Percentiles rank a stretch among this genome's conserved stretches.
Evolutionary conservation across 2,113 vertebrate species (phyloP).

Genomic region (Stigmatopora nigra): DNA sequence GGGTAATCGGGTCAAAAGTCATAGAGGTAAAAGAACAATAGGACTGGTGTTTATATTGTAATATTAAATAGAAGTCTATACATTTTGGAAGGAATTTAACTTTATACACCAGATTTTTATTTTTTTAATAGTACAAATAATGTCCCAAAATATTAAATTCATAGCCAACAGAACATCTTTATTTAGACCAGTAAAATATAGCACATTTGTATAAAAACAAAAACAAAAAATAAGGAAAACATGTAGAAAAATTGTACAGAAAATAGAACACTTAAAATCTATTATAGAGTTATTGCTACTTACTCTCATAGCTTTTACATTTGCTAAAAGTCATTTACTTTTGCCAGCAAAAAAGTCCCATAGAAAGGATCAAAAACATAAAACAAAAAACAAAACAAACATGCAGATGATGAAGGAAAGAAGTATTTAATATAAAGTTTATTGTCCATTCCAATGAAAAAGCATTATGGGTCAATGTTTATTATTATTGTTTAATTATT

Average conservation of each 20-base stretch:
- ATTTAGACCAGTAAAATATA: constrained; percentile 78
- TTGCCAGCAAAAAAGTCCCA: constrained; percentile 77
- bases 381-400: constrained; percentile 35
- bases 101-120: too few relatives aligned
- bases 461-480: constrained; percentile 61
- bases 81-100: too few relatives aligned
- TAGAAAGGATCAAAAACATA: constrained; percentile 53
- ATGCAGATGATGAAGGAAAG: constrained; percentile 56
- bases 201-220: constrained; percentile 76
- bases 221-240: neutral
- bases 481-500: constrained; percentile 52
- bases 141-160: constrained; percentile 42
- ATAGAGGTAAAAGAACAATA: too few relatives aligned
- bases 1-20: too few relatives aligned
- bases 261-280: constrained; percentile 75
- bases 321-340: constrained; percentile 70
- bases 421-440: constrained; percentile 58
- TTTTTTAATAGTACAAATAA: neutral
- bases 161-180: constrained; percentile 70
- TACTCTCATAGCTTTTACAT: constrained; percentile 26
- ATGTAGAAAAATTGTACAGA: constrained; percentile 74
- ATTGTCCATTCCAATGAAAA: constrained; percentile 68
- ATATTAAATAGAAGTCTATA: too few relatives aligned
- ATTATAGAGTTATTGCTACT: constrained; percentile 49
- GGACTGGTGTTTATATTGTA: too few relatives aligned